These are phyloP conservation scores for Cheirogaleus major DNA, from an alignment of 2,797 vertebrate genomes.

Conservation along the genomic window DNA sequence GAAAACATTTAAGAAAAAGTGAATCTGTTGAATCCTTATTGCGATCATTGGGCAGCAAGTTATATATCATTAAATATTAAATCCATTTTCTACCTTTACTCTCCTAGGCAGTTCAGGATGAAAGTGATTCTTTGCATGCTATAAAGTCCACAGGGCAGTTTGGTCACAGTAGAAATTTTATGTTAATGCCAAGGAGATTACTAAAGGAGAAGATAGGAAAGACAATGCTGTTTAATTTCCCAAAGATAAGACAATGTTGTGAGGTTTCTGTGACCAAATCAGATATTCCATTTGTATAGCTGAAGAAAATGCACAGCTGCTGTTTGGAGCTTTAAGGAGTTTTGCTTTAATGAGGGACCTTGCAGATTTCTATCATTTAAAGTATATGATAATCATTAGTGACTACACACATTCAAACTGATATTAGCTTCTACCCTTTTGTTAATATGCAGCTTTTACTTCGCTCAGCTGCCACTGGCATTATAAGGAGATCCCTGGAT, in stretches of 20 bases:
- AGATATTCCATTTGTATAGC: slow-evolving; percentile 57
- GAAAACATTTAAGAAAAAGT: slow-evolving; percentile 52
- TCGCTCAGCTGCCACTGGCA: slow-evolving; percentile 44
- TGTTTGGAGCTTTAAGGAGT: slow-evolving; percentile 7
- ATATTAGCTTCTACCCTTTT: slow-evolving; percentile 45
- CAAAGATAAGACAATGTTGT: slow-evolving; percentile 34
- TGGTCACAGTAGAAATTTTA: slow-evolving; percentile 63
- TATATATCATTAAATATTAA: slow-evolving; percentile 27
- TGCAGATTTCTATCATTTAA: slow-evolving; percentile 65
- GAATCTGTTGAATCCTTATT: slow-evolving; percentile 16
- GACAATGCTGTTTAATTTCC: slow-evolving; percentile 63
- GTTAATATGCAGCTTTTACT: slow-evolving; percentile 72
- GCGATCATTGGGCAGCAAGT: slow-evolving; percentile 27
- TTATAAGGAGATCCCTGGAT: slow-evolving; percentile 60
- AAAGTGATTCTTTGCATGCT: slow-evolving; percentile 59
- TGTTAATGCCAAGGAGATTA: slow-evolving; percentile 74
- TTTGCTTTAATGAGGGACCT: slow-evolving; percentile 36
- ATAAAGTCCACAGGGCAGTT: slow-evolving; percentile 62
- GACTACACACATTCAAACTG: slow-evolving; percentile 62
- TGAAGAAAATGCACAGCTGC: slow-evolving; percentile 25
- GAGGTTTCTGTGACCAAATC: slow-evolving; percentile 61
- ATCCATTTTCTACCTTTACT: slow-evolving; percentile 15
- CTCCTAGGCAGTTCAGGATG: slow-evolving; percentile 54
- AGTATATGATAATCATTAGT: slow-evolving; percentile 56
- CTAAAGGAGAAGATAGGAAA: slow-evolving; percentile 68